These are phyloP conservation scores for Acronicta alni DNA, from an alignment of 2,888 invertebrate species.

Conservation along the genomic window DNA sequence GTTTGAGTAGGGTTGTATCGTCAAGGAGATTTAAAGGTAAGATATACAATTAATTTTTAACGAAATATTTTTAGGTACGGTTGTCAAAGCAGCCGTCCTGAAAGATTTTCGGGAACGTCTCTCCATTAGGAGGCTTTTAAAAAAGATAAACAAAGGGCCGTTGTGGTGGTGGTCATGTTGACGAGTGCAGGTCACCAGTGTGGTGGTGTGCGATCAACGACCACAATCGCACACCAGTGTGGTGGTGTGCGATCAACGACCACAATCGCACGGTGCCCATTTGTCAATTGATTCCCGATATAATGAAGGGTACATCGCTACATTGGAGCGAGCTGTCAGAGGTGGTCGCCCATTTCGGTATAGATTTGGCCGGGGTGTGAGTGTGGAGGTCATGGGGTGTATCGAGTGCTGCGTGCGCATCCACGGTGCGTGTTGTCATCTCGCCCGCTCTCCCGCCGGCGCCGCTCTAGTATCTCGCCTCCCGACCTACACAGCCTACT, in stretches of 20 bases:
- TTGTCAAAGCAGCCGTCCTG: constrained; percentile 52
- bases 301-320: constrained; percentile 87
- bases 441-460: constrained; percentile 64
- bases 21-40: constrained; percentile 54
- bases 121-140: constrained; percentile 69
- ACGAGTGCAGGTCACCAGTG: constrained; percentile 58
- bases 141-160: constrained; percentile 75
- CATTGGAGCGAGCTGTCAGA: constrained; percentile 83
- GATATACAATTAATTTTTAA: constrained; percentile 66
- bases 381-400: constrained; percentile 72
- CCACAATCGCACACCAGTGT: constrained; percentile 45
- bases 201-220: constrained; percentile 39
- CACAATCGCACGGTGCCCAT: constrained; percentile 72
- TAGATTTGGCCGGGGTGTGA: constrained; percentile 77
- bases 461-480: constrained; percentile 53
- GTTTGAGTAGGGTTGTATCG: constrained; percentile 32
- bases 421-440: constrained; percentile 72
- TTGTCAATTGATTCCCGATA: constrained; percentile 89
- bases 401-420: constrained; percentile 82
- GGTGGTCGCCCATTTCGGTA: constrained; percentile 80
- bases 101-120: constrained; percentile 54
- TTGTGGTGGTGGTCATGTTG: constrained; percentile 41
- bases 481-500: constrained; percentile 75
- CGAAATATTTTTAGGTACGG: constrained; percentile 59
- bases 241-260: constrained; percentile 52